Conservation (phyloP, 2,797 vertebrate genomes). For the Fratercula arctica region DNA sequence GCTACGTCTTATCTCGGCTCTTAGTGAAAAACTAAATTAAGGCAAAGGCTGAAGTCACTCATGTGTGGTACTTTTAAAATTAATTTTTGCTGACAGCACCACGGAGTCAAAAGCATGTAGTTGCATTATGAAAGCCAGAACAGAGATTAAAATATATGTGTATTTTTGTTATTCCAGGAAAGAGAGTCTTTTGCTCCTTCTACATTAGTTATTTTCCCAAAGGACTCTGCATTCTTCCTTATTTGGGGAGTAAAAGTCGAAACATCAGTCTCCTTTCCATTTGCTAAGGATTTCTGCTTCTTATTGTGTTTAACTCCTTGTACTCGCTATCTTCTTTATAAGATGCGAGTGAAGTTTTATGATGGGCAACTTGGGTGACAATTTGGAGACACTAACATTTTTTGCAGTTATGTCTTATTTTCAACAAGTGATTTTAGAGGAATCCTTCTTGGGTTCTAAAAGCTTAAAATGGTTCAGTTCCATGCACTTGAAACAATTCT, state of each 20-base stretch:
- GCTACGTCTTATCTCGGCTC: slow-evolving; percentile 58
- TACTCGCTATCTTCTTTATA: not conserved
- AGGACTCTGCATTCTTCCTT: slow-evolving; percentile 51
- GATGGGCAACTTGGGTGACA: not conserved
- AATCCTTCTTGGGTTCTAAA: not conserved
- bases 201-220: slow-evolving; percentile 62
- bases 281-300: slow-evolving; percentile 36
- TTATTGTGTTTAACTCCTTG: slow-evolving; percentile 15
- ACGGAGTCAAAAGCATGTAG: slow-evolving; percentile 63
- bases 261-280: slow-evolving; percentile 35
- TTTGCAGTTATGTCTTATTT: not conserved
- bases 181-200: slow-evolving; percentile 63
- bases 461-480: not conserved
- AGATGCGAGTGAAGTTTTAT: not conserved
- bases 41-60: slow-evolving; percentile 65
- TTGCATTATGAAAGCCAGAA: slow-evolving; percentile 66
- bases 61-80: slow-evolving; percentile 73
- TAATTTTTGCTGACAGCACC: slow-evolving; percentile 76
- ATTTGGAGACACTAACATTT: not conserved
- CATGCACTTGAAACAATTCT: not conserved
- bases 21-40: slow-evolving; percentile 77
- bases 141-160: slow-evolving; percentile 70
- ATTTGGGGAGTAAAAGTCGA: slow-evolving; percentile 57
- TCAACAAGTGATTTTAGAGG: not conserved
- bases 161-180: slow-evolving; percentile 67